These are phyloP conservation scores for Drosophila yooni DNA, from an alignment of 2,888 invertebrate species.

Conservation along the genomic window DNA sequence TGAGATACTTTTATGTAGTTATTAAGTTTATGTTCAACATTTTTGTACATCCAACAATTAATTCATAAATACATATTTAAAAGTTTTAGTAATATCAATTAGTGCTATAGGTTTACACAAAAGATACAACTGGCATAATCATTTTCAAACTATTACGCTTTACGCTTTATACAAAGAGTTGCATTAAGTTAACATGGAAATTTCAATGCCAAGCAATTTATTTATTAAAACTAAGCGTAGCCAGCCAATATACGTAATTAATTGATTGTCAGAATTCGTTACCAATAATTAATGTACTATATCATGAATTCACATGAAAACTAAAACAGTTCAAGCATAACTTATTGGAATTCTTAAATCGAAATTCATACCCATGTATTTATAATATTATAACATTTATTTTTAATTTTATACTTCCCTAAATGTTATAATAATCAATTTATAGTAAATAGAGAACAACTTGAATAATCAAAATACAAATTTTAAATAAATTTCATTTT, in stretches of 20 bases:
- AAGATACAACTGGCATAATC: conserved; percentile 61
- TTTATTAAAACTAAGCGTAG: conserved; percentile 34
- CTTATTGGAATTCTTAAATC: conserved; percentile 37
- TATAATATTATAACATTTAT: conserved; percentile 20
- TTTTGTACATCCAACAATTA: conserved; percentile 57
- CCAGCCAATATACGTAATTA: conserved; percentile 64
- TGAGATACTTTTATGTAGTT: conserved; percentile 46
- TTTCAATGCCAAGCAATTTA: conserved; percentile 67
- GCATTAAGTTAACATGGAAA: conserved; percentile 20
- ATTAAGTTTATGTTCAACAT: conserved; percentile 62
- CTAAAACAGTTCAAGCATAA: conserved; percentile 38
- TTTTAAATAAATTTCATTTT: conserved; percentile 49
- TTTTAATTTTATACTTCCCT: conserved; percentile 45
- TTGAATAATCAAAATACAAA: conserved; percentile 38
- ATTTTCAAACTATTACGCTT: conserved; percentile 65
- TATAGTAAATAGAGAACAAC: conserved; percentile 30
- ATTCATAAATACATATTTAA: conserved; percentile 58
- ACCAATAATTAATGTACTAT: conserved; percentile 19
- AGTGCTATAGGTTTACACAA: conserved; percentile 13
- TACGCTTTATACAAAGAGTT: conserved; percentile 56
- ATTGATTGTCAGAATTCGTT: conserved; percentile 36
- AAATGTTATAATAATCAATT: conserved; percentile 25
- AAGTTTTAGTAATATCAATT: conserved; percentile 17
- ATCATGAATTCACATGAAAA: conserved; percentile 19
- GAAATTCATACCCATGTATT: conserved; percentile 28